phyloP scores from a whole-genome alignment of 2,113 vertebrate genomes.

The Condylura cristata region DNA sequence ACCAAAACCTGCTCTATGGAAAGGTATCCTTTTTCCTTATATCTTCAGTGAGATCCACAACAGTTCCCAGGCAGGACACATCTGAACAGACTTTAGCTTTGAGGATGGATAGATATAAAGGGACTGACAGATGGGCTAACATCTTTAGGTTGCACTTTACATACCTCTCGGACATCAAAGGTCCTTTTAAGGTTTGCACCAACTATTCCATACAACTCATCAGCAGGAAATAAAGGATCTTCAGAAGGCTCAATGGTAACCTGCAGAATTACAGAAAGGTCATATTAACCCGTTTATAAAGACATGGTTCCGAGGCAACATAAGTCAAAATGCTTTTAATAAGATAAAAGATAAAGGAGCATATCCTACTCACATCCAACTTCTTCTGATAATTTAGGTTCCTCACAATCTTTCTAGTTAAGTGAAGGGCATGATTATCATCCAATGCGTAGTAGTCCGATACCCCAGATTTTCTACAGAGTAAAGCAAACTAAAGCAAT shows the following conservation, averaged over 20 bases:
- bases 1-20: not conserved
- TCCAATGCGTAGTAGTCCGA: conserved; percentile 96
- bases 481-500: conserved; percentile 47
- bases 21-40: not conserved
- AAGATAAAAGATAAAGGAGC: not conserved
- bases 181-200: conserved; percentile 95
- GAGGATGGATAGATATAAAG: not conserved
- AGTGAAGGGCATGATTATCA: conserved; percentile 95
- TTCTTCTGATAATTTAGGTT: conserved; percentile 95
- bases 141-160: not conserved
- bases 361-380: conserved; percentile 88
- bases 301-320: not conserved
- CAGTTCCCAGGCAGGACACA: not conserved
- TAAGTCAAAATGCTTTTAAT: not conserved
- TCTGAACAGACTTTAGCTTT: not conserved
- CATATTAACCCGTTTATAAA: not conserved
- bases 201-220: conserved; percentile 98
- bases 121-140: not conserved
- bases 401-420: conserved; percentile 93
- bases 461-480: conserved; percentile 95
- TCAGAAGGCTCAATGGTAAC: conserved; percentile 92
- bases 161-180: conserved; percentile 97
- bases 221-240: conserved; percentile 94
- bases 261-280: conserved; percentile 81
- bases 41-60: not conserved